Percentiles rank a stretch among this genome's conserved stretches.
Evolutionary conservation across 2,797 vertebrate species (phyloP).

Genomic region (Syngnathus acus): DNA sequence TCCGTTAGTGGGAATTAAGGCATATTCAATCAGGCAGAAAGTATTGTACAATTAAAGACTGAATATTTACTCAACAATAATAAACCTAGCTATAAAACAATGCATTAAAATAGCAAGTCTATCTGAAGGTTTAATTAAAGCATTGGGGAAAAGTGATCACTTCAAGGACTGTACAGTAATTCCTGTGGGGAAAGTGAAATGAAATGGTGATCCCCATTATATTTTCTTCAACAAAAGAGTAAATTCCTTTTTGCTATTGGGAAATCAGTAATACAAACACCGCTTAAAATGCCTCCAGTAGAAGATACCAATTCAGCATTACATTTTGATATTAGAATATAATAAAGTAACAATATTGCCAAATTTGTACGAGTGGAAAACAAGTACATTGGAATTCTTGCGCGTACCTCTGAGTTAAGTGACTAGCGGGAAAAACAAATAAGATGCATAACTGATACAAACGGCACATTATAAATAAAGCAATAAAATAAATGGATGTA

Average conservation of each 20-base stretch:
- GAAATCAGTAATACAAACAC: neutral
- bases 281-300: neutral
- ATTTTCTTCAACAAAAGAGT: neutral
- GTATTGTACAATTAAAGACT: neutral
- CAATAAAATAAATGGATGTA: too few relatives aligned
- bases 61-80: conserved; percentile 1
- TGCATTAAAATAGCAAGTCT: neutral
- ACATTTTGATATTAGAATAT: neutral
- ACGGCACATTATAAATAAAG: too few relatives aligned
- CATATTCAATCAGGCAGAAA: neutral
- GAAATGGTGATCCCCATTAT: too few relatives aligned
- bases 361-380: too few relatives aligned
- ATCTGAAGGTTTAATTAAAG: neutral
- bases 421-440: too few relatives aligned
- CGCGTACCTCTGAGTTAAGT: too few relatives aligned
- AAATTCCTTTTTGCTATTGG: neutral
- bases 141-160: neutral
- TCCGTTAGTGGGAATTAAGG: neutral
- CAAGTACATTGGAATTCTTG: too few relatives aligned
- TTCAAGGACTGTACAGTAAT: neutral
- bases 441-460: too few relatives aligned
- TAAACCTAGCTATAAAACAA: neutral
- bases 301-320: neutral
- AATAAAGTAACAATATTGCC: too few relatives aligned
- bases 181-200: neutral